Evolutionary conservation across 92 coral and sea anemone genomes (phyloP).

Genomic region (Epizoanthus rinbou): DNA sequence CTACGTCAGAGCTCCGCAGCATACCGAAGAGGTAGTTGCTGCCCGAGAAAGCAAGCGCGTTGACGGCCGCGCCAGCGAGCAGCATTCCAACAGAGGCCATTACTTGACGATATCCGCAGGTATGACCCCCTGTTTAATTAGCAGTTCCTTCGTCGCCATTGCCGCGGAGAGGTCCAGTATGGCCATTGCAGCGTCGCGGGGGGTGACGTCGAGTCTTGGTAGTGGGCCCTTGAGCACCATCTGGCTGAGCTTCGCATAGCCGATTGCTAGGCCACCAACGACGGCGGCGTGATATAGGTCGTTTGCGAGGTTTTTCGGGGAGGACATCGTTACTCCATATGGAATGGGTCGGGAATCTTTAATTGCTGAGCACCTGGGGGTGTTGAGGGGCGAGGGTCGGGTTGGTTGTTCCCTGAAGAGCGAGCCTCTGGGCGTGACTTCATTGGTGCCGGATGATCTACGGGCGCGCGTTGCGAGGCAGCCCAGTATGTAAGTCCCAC

Average conservation of each 20-base stretch:
- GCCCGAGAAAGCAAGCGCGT: conserved; percentile 21
- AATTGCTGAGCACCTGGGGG: conserved; percentile 4
- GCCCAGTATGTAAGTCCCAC: conserved; percentile 3
- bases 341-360: conserved; percentile 5
- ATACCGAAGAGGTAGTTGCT: conserved; percentile 18
- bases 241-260: neutral
- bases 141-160: conserved; percentile 19
- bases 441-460: conserved; percentile 8
- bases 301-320: too few relatives aligned
- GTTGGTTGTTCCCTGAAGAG: neutral
- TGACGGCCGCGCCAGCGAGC: conserved; percentile 23
- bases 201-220: conserved; percentile 20
- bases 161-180: conserved; percentile 11
- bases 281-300: too few relatives aligned
- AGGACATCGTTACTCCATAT: neutral
- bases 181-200: conserved; percentile 24
- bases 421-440: conserved; percentile 3
- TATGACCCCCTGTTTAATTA: conserved; percentile 23
- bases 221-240: conserved; percentile 19
- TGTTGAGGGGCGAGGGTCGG: conserved; percentile 7
- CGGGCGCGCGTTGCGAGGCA: conserved; percentile 21
- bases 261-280: too few relatives aligned
- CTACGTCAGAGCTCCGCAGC: conserved; percentile 6
- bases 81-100: conserved; percentile 12
- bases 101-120: conserved; percentile 10